These are phyloP conservation scores for Epinephelus cyanopodus DNA, from an alignment of 2,113 vertebrate species.

Conservation along the genomic window DNA sequence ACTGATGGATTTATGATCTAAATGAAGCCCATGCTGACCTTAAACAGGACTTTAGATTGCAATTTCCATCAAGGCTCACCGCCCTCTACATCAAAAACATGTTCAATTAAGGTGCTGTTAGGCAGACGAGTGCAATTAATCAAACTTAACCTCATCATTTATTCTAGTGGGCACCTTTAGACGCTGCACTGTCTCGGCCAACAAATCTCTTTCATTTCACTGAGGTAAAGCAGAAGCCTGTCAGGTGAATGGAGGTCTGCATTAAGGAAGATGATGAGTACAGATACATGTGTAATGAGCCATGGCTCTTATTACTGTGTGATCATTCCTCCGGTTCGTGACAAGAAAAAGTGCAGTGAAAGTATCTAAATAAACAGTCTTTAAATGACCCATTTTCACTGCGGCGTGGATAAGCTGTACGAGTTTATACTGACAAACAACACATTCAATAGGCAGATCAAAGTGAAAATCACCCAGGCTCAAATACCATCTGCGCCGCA, in stretches of 20 bases:
- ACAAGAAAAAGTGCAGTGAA: not conserved
- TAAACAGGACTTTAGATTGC: constrained; percentile 19
- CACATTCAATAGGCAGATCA: not conserved
- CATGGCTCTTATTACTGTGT: constrained; percentile 19
- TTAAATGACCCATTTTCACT: constrained; percentile 10
- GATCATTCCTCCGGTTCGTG: not conserved
- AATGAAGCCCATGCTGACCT: not conserved
- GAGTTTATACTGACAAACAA: constrained; percentile 16
- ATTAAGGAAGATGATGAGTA: constrained; percentile 35
- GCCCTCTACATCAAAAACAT: constrained; percentile 44
- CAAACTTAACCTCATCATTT: constrained; percentile 41
- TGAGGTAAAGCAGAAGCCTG: constrained; percentile 28
- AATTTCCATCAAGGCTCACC: constrained; percentile 23
- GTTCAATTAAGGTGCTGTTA: constrained; percentile 33
- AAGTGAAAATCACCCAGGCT: not conserved
- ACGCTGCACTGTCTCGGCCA: constrained; percentile 3
- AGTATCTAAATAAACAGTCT: constrained; percentile 19
- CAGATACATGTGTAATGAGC: constrained; percentile 29
- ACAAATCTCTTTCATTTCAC: constrained; percentile 25
- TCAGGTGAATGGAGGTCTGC: constrained; percentile 22
- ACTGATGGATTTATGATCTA: not conserved
- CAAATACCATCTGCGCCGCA: constrained; percentile 3
- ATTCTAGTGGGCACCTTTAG: constrained; percentile 3
- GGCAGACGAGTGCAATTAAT: constrained; percentile 49
- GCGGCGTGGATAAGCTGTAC: not conserved